Evolutionary conservation across 2,113 vertebrate genomes (phyloP).

Genomic region (Sturnira hondurensis): DNA sequence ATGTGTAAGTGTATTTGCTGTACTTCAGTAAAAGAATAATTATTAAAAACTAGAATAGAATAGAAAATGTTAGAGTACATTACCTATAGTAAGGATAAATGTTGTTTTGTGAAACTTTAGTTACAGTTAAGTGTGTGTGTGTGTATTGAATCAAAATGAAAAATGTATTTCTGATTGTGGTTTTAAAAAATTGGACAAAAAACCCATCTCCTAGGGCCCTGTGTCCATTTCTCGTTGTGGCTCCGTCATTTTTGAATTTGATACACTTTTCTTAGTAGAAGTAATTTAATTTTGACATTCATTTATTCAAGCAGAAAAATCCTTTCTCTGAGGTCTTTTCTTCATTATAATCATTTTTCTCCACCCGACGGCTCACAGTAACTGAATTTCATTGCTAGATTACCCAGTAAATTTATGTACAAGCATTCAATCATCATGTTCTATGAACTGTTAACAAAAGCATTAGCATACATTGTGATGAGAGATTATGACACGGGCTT

Average conservation of each 20-base stretch:
- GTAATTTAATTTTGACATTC: slow-evolving; percentile 5
- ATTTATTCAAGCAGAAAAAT: slow-evolving; percentile 23
- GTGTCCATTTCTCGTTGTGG: background rate
- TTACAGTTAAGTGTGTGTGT: background rate
- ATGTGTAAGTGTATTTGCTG: background rate
- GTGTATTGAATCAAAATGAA: background rate
- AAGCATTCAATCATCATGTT: background rate
- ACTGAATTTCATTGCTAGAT: background rate
- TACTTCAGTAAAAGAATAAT: background rate
- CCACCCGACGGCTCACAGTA: background rate
- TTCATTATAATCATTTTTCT: background rate
- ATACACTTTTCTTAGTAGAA: background rate
- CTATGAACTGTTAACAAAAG: background rate
- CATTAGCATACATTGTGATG: background rate
- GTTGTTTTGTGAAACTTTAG: background rate
- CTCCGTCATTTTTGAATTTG: background rate
- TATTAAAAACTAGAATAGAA: background rate
- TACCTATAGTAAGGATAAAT: background rate
- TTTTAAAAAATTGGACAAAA: background rate
- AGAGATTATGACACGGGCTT: background rate
- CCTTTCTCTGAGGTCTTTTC: background rate
- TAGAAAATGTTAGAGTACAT: background rate
- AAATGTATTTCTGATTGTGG: background rate
- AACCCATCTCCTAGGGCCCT: background rate
- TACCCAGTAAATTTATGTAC: background rate